Conservation (phyloP, 2,888 invertebrate genomes). For the Campaea margaritaria region DNA sequence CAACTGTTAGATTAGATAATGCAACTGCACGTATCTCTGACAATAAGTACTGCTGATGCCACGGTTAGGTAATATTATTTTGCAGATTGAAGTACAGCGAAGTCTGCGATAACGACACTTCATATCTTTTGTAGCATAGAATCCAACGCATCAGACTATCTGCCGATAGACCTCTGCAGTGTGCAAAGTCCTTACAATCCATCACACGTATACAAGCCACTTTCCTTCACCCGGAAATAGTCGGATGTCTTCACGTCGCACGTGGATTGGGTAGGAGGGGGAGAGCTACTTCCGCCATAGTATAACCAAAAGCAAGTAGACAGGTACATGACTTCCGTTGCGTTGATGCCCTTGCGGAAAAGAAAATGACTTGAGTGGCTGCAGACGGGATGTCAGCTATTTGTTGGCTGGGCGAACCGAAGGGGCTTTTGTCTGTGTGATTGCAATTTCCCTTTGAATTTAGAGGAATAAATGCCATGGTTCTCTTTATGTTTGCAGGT, state of each 20-base stretch:
- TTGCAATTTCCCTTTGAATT: conserved; percentile 13
- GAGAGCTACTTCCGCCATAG: conserved; percentile 37
- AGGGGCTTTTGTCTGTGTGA: conserved; percentile 12
- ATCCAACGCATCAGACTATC: neutral
- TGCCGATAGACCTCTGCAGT: neutral
- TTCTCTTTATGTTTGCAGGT: neutral
- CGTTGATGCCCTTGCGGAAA: conserved; percentile 34
- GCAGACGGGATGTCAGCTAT: conserved; percentile 35
- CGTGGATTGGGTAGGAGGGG: conserved; percentile 4
- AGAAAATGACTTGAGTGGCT: conserved; percentile 24
- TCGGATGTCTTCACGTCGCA: conserved; percentile 25
- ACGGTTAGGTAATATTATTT: too few species aligned
- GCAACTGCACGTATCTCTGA: too few species aligned
- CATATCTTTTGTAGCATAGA: too few species aligned
- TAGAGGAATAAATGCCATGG: neutral
- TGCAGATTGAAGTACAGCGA: too few species aligned
- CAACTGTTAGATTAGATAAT: too few species aligned
- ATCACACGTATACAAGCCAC: conserved; percentile 11
- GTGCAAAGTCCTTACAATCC: neutral
- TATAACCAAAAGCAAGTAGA: too few species aligned
- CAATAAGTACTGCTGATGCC: too few species aligned
- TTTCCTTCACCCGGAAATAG: conserved; percentile 47
- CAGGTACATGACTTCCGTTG: too few species aligned
- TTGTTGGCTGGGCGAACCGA: neutral
- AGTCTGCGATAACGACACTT: neutral